Base-by-base conservation (phyloP, 2,113 vertebrate species). In the Origma solitaria region DNA sequence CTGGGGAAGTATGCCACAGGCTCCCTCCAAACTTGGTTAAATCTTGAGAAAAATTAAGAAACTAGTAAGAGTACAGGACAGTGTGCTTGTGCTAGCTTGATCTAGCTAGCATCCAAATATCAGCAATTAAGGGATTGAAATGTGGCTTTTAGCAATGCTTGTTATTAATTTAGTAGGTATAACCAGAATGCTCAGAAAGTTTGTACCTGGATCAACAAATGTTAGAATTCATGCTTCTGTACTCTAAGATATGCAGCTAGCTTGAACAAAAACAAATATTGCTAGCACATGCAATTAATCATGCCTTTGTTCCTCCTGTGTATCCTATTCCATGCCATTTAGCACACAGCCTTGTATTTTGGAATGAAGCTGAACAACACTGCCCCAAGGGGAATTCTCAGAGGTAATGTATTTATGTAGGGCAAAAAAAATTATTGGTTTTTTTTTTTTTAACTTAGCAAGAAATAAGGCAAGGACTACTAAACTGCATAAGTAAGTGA, bases 181-280 rank as follows among this genome's bases (percentile, higher is more conserved):
- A 88, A 65, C 25, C 24, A 81, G 66, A 88, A 62, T 0, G 2
- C 25, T 64, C 7, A n/a, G 18, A 71, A 56, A 65, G 27, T 38
- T 68, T 91, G 58, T 66, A 38, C 54, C 61, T 45, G 47, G 40
- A 90, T 28, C 49, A 88, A 68, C 11, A 17, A 5, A 57, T 10
- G 16, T 38, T 58, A 88, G 47, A 94, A 95, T 66, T 58, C 62
- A 51, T 82, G 19, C 58, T 82, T 77, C 71, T 95, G 37, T 72
- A 25, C 37, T 80, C 28, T 77, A 69, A 83, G 10, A 19, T 57
- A 92, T 28, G 35, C 68, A 92, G 76, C 40, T 77, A 61, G 47
- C 30, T 80, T 83, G 54, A 90, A 95, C 45, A 50, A 80, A 88
- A 95, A 77, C 50, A 94, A 95, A 76, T 72, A 93, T 45, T 9